Evolutionary conservation across 2,797 vertebrate genomes (phyloP), one percentile per base, ranked within the genome.

Genomic region (Rhinella marina): DNA sequence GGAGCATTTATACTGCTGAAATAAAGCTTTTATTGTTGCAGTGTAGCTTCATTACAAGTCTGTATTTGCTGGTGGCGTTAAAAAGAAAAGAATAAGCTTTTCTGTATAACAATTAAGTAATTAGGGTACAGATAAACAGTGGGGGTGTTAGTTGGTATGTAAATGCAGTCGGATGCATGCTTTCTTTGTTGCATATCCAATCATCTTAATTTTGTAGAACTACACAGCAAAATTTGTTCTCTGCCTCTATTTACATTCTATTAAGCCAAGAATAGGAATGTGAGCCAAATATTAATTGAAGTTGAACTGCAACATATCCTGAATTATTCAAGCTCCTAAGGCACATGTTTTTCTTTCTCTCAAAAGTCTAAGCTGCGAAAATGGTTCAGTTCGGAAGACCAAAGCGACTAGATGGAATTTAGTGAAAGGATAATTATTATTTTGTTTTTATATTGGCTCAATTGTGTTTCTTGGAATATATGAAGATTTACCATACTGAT

Each of bases 221-320:
- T 89, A 86, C 84, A 83, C 32, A 83, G 88, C 61, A 86, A 83
- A 89, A 78, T 82, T 61, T 86, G 80, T 86, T 89, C 52, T 79
- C 72, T 86, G 80, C 80, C 12, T 89, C 88, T 89, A 86, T 89
- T 89, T 89, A 86, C 88, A 89, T 86, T 89, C 84, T 89, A 86
- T 89, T 89, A 89, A 89, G 84, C 88, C 88, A 86, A 82, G 84
- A 89, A 89, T 78, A 70, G 80, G 73, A 89, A 86, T 86, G 84
- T 79, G 61, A 82, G 88, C 88, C 88, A 89, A 86, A 89, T 85
- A 85, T 89, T 89, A 86, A 89, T 89, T 89, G 84, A 89, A 86
- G 88, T 83, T 86, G 84, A 89, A 82, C 84, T 86, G 84, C 84
- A 89, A 86, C 84, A 83, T 86, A 86, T 89, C 88, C 84, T 89